Evolutionary conservation across 2,888 invertebrate species (phyloP).

Genomic region (Nebria salina): DNA sequence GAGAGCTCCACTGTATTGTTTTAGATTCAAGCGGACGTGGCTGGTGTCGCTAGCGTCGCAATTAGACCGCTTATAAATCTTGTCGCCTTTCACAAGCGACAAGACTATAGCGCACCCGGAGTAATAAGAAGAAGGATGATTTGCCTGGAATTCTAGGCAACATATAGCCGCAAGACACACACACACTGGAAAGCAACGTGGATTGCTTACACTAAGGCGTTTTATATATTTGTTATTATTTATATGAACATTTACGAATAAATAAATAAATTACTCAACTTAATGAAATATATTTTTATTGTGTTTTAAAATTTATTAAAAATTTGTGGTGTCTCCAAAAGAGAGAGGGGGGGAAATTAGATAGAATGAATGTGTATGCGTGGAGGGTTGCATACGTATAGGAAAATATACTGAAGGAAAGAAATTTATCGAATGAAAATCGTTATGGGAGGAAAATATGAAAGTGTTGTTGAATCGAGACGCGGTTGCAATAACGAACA

Average conservation of each 20-base stretch:
- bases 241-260: too few relatives aligned
- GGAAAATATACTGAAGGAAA: background rate
- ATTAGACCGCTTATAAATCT: slow-evolving; percentile 32
- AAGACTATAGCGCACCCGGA: background rate
- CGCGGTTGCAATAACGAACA: slow-evolving; percentile 25
- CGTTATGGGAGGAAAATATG: background rate
- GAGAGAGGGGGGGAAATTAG: too few relatives aligned
- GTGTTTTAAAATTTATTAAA: too few relatives aligned
- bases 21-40: too few relatives aligned
- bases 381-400: background rate
- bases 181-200: too few relatives aligned
- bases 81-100: slow-evolving; percentile 10
- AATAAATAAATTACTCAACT: too few relatives aligned
- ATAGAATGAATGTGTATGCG: too few relatives aligned
- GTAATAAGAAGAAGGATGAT: background rate
- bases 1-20: too few relatives aligned
- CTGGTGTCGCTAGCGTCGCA: slow-evolving; percentile 6
- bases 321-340: too few relatives aligned
- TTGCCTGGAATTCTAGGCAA: background rate
- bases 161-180: slow-evolving; percentile 8
- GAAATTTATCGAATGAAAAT: background rate
- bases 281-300: too few relatives aligned
- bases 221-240: too few relatives aligned
- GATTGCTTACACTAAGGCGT: too few relatives aligned
- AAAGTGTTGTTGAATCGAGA: slow-evolving; percentile 34